Evolutionary conservation across 2,797 vertebrate species (phyloP), one percentile per base, ranked within the genome.

Genomic region (Ptychadena robeensis): DNA sequence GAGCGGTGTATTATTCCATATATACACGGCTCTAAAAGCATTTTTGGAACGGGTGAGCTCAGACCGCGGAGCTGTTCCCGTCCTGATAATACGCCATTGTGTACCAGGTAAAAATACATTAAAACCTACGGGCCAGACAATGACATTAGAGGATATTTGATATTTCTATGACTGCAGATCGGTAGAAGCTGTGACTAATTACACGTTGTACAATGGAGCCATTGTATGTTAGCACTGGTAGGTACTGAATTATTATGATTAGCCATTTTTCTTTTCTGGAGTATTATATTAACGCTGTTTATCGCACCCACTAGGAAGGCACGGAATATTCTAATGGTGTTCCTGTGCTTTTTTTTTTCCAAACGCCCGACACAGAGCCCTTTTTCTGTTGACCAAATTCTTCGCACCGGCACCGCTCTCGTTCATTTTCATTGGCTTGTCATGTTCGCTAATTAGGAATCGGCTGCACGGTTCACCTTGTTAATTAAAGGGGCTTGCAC

Each of bases 401-500:
- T 1, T 64, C 44, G 64, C 37, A 76, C 72, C 94, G 89, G 92
- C 89, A 89, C 88, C 92, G 93, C 92, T 93, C 40, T 2, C 90
- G 92, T 95, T 91, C 94, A 94, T 94, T 96, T 97, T 96, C 93
- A 95, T 96, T 95, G 96, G 95, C 96, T 97, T 96, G 96, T 96
- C 96, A 95, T 95, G 96, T 97, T 96, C 95, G 91, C 96, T 98
- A 98, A 99, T 99, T 98, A 98, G 97, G 96, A 96, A 95, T 94
- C 94, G 93, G 95, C 96, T 91, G 96, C 95, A 95, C 96, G 97
- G 96, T 98, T 98, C 98, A 99, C 97, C 98, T 99, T 98, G 96
- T 98, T 99, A 99, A 99, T 99, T 98, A 99, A 97, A 96, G 96
- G 96, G 96, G 96, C 96, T 97, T 94, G 96, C 95, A 96, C 95